phyloP scores from a whole-genome alignment of 2,888 invertebrate genomes.

The Cynaeus angustus region DNA sequence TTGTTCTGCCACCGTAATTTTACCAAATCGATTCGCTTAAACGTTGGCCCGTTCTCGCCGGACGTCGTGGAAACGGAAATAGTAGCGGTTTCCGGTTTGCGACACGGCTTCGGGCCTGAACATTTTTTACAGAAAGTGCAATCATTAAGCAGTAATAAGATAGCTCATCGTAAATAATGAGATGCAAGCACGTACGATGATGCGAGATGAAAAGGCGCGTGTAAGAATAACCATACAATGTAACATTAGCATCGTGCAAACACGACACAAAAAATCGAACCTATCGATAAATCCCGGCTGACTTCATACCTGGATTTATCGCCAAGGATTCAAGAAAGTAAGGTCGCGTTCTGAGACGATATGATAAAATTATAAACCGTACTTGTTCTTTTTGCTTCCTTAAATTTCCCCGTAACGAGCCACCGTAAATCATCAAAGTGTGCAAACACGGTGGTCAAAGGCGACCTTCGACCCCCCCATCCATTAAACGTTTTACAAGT shows the following conservation, averaged over 20 bases:
- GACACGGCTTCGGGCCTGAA: conserved; percentile 25
- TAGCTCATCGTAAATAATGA: conserved; percentile 57
- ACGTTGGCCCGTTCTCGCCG: conserved; percentile 61
- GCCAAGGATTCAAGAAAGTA: conserved; percentile 1
- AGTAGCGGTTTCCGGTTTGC: conserved; percentile 61
- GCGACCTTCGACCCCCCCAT: conserved; percentile 32
- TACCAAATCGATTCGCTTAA: conserved; percentile 66
- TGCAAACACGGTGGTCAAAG: conserved; percentile 32
- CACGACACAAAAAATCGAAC: background rate
- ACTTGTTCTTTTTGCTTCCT: no score
- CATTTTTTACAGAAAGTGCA: conserved; percentile 10
- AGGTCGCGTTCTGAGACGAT: background rate
- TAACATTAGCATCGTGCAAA: conserved; percentile 46
- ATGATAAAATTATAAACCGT: no score
- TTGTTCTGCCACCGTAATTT: conserved; percentile 67
- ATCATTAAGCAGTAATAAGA: conserved; percentile 48
- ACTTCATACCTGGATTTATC: background rate
- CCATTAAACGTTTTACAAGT: conserved; percentile 41
- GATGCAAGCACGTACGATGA: conserved; percentile 53
- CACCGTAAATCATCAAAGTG: conserved; percentile 28
- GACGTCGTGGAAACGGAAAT: conserved; percentile 66
- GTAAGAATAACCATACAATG: conserved; percentile 60
- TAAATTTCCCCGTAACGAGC: conserved; percentile 10
- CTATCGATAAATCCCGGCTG: background rate
- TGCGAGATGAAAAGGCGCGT: conserved; percentile 58